phyloP scores from a whole-genome alignment of 2,888 invertebrate species.

The Mythimna pallens region DNA sequence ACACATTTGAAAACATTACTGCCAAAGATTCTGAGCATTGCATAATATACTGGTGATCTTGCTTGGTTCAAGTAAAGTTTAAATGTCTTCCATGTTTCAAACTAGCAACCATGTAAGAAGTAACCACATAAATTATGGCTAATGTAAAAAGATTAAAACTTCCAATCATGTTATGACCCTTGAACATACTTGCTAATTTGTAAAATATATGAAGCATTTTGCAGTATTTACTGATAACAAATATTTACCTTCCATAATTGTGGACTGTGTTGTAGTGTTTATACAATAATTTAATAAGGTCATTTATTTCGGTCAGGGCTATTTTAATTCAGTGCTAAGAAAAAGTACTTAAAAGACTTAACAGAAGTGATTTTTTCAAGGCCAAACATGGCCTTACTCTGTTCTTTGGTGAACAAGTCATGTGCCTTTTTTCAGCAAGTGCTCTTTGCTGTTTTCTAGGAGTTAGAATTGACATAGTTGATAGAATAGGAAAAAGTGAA shows the following conservation, averaged over 20 bases:
- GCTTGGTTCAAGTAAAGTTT: constrained; percentile 17
- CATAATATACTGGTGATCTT: constrained; percentile 27
- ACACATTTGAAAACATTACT: constrained; percentile 40
- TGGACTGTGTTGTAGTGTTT: constrained; percentile 44
- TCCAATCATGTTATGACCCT: constrained; percentile 10
- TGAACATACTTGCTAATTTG: constrained; percentile 24
- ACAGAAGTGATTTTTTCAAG: constrained; percentile 56
- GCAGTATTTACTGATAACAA: constrained; percentile 51
- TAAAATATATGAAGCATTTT: constrained; percentile 43
- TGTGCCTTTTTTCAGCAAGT: constrained; percentile 65
- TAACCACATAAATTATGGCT: background rate
- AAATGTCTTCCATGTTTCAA: constrained; percentile 7
- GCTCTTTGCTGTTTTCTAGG: constrained; percentile 55
- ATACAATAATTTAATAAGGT: constrained; percentile 56
- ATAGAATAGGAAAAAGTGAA: constrained; percentile 44
- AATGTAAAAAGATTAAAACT: constrained; percentile 3
- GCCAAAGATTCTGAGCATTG: constrained; percentile 57
- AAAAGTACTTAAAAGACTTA: constrained; percentile 61
- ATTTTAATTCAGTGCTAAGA: constrained; percentile 49
- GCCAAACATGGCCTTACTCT: constrained; percentile 40
- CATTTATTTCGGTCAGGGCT: constrained; percentile 67
- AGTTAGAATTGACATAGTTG: constrained; percentile 39
- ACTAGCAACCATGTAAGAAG: constrained; percentile 13
- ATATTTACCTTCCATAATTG: constrained; percentile 46
- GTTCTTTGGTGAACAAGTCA: constrained; percentile 51